A percentile compares a stretch with the other conserved stretches of the same genome.
phyloP scores from a whole-genome alignment of 1,140 invertebrate genomes.

The Physella acuta region DNA sequence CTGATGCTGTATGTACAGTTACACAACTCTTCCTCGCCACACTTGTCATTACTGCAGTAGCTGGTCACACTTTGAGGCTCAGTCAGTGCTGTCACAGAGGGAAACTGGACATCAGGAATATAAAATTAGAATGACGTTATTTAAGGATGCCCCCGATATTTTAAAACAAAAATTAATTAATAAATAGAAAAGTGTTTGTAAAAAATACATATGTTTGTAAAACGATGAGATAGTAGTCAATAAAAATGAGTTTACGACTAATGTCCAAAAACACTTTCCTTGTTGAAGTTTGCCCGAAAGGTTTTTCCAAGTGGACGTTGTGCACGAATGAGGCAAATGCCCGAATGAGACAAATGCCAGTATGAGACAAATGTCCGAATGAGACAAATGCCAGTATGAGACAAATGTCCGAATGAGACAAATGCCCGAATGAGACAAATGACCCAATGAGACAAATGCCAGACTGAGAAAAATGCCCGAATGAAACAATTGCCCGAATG shows the following conservation, averaged over 20 bases:
- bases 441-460: conserved; percentile 37
- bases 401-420: no score
- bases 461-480: conserved; percentile 44
- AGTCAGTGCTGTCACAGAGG: conserved; percentile 38
- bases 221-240: no score
- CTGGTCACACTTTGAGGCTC: conserved; percentile 39
- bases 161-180: not conserved
- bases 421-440: no score
- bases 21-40: conserved; percentile 31
- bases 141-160: no score
- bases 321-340: no score
- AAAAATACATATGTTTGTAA: not conserved
- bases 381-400: conserved; percentile 53
- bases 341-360: conserved; percentile 52
- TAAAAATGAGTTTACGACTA: no score
- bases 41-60: conserved; percentile 29
- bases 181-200: not conserved
- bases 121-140: no score
- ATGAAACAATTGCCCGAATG: no score
- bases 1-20: conserved; percentile 25
- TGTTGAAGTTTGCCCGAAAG: no score
- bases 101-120: conserved; percentile 16
- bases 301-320: no score
- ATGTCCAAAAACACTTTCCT: no score
- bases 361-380: no score